Percentiles rank a stretch among this genome's conserved stretches.
Conservation (phyloP, 1,140 invertebrate species). For the Papilio dardanus region DNA sequence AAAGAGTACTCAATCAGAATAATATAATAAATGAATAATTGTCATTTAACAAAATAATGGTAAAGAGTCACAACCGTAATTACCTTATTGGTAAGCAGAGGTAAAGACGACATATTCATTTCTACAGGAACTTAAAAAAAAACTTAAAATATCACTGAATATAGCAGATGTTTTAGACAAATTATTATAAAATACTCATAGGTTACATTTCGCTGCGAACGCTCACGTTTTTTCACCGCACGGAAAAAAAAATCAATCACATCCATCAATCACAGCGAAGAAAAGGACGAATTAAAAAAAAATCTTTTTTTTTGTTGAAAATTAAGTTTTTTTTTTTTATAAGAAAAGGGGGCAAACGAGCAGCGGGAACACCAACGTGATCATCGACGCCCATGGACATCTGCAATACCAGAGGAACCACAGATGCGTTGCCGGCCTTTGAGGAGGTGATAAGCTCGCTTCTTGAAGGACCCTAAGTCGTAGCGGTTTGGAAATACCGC, state of each 20-base stretch:
- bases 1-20: not conserved
- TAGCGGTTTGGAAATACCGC: no score
- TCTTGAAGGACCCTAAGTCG: no score
- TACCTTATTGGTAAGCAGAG: not conserved
- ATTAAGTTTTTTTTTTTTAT: no score
- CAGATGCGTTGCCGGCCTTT: no score
- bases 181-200: conserved; percentile 8
- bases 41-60: not conserved
- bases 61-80: conserved; percentile 3
- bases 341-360: no score
- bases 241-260: not conserved
- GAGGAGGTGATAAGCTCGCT: no score
- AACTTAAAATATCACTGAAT: not conserved
- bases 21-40: not conserved
- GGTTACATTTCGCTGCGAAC: not conserved
- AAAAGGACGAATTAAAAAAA: no score
- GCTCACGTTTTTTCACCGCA: not conserved
- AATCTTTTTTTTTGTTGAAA: no score
- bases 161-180: not conserved
- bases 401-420: no score
- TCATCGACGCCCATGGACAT: no score
- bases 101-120: not conserved
- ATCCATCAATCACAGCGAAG: no score
- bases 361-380: no score
- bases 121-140: conserved; percentile 3